Base-by-base conservation (phyloP, 64 coral and sea anemone species). In the Acropora tenuis region DNA sequence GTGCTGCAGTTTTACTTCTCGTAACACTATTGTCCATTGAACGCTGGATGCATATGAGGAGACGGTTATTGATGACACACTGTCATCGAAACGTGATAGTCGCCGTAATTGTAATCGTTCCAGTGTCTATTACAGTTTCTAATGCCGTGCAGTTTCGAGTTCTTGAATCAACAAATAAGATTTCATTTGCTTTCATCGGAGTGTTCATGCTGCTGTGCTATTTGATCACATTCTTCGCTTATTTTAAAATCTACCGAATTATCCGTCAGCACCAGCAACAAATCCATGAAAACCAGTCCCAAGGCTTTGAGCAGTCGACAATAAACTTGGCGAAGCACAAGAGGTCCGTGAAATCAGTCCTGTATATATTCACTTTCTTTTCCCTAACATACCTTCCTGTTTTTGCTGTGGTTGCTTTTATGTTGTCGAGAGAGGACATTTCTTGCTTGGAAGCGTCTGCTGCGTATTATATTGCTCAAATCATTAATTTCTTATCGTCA, bases 11-110 rank as follows among this genome's bases (percentile, higher is more conserved):
- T 5, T 6, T 18, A 6, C 75, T 78, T 48, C 4, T 78, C 18
- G 49, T 78, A 20, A 50, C 82, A 20, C 1, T 85, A 1, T 48
- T 85, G 65, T 85, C 82, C 18, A 2, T 85, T 71, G 82, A 85
- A 85, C 82, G 82, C 47, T 85, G 82, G 82, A 44, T 50, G 82
- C 18, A 85, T 16, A 85, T 85, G 82, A 48, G 43, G 12, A 43
- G 65, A 12, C 61, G 65, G 68, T 85, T 65, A 16, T 69, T 69
- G 44, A 8, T 49, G 17, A 85, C 65, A 72, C 47, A 43, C 0
- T 18, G 65, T 5, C 82, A 44, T 8, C 43, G 16, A 8, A 71
- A 4, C 47, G 3, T 71, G 1, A 49, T 65, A 40, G 0, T 63
- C 18, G 66, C n/a, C 5, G 12, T 85, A 19, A 18, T 72, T 10